phyloP scores from a whole-genome alignment of 2,888 invertebrate genomes.

The Anticlea derivata region DNA sequence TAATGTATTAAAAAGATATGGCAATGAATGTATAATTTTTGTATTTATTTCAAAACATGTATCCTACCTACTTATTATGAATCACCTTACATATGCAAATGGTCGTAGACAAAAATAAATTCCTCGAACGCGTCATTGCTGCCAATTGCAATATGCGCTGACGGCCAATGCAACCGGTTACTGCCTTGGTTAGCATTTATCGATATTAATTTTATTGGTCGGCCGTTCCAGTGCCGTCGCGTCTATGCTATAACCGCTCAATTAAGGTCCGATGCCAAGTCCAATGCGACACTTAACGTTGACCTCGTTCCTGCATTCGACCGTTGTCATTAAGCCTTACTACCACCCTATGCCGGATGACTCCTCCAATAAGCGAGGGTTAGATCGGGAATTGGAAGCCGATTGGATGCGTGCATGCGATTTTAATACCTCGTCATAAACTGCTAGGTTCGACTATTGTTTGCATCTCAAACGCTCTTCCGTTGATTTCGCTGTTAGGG shows the following conservation, averaged over 20 bases:
- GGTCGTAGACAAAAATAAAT: background rate
- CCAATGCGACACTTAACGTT: conserved; percentile 68
- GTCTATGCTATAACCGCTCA: conserved; percentile 60
- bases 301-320: conserved; percentile 75
- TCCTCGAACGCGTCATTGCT: background rate
- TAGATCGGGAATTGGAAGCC: conserved; percentile 51
- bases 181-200: conserved; percentile 15
- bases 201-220: conserved; percentile 40
- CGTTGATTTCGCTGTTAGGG: conserved; percentile 42
- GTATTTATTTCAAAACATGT: too few relatives aligned
- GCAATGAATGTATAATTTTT: too few relatives aligned
- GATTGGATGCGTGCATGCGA: conserved; percentile 41
- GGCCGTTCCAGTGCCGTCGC: conserved; percentile 35
- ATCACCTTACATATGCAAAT: too few relatives aligned
- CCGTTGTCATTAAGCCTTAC: conserved; percentile 73
- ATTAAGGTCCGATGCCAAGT: conserved; percentile 69
- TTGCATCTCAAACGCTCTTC: conserved; percentile 39
- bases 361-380: conserved; percentile 67
- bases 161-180: conserved; percentile 13
- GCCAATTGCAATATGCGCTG: background rate
- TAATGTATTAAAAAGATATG: too few relatives aligned
- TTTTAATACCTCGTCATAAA: conserved; percentile 43
- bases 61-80: too few relatives aligned
- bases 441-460: conserved; percentile 49
- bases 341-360: conserved; percentile 60